These are phyloP conservation scores for Papilio dardanus DNA, from an alignment of 1,140 invertebrate genomes.

Conservation along the genomic window DNA sequence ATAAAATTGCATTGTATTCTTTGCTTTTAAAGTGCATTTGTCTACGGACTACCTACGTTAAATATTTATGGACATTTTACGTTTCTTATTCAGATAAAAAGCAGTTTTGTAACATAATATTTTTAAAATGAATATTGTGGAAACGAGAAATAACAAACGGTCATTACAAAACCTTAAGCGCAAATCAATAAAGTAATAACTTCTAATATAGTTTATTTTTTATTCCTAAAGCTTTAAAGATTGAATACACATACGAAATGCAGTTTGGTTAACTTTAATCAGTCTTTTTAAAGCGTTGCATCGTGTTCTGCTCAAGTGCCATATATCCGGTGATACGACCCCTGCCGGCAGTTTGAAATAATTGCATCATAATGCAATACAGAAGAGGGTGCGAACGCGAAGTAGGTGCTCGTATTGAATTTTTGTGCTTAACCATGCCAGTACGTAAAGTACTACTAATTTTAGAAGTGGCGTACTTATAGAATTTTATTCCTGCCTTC, in stretches of 20 bases:
- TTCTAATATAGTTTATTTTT: not conserved
- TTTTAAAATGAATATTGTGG: no score
- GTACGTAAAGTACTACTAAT: no score
- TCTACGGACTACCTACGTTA: not conserved
- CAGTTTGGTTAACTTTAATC: not conserved
- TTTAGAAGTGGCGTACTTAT: no score
- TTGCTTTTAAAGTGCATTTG: not conserved
- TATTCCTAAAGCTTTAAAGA: not conserved
- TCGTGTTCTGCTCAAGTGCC: not conserved
- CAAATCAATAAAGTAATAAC: no score
- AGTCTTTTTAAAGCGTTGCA: not conserved
- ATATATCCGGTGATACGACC: constrained; percentile 4
- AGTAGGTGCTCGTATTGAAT: no score
- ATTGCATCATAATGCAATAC: not conserved
- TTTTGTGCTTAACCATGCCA: not conserved
- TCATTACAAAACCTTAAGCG: no score
- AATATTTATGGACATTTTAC: not conserved
- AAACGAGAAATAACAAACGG: no score
- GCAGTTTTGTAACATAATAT: not conserved
- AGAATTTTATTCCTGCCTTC: not conserved
- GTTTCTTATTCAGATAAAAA: not conserved
- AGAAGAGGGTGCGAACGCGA: not conserved
- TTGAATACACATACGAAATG: not conserved
- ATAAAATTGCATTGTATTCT: not conserved
- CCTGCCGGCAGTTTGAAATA: not conserved